Base-by-base conservation (phyloP, 2,888 invertebrate genomes). In the Sialis lutaria region DNA sequence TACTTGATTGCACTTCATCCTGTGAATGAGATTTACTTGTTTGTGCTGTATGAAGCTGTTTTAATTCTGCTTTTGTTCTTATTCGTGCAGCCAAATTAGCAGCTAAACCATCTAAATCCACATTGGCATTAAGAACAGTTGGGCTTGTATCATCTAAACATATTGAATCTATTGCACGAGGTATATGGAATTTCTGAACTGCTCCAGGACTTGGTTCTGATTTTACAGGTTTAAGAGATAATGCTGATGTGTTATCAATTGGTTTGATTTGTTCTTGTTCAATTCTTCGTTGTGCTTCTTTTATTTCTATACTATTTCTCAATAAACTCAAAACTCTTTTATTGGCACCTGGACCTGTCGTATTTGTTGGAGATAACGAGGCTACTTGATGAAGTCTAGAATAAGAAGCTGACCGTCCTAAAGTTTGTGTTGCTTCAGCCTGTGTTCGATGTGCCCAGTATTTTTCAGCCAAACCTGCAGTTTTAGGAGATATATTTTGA, bases 41-140 rank as follows among this genome's bases (percentile, higher is more conserved):
- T 49, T 58, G 55, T n/a, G 53, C 45, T 13, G 57, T 53, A 30
- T 57, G 57, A 2, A 63, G 62, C 54, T 67, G 66, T 64, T 89
- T 90, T 39, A 88, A 66, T 65, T 89, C 89, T 2, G 85, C 89
- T 67, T 89, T 89, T 4, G 89, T 90, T 53, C 88, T 72, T 57
- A 89, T 88, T 58, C 87, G 72, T 8, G 84, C 78, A 5, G 77
- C 74, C 46, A 75, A 60, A 48, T 73, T 67, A n/a, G 73, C 74
- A 37, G 80, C 79, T 42, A 81, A 58, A 30, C 73, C 73, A 57
- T 74, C 73, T 37, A 65, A 57, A 53, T 68, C 67, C n/a, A 57
- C 55, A 50, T 57, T 50, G 1, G 40, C n/a, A 6, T 10, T 22
- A 4, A 34, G 33, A 10, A n/a, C 32, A 48, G 33, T 42, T 57